Conservation (phyloP, 2,797 vertebrate species). For the Pipistrellus pygmaeus region DNA sequence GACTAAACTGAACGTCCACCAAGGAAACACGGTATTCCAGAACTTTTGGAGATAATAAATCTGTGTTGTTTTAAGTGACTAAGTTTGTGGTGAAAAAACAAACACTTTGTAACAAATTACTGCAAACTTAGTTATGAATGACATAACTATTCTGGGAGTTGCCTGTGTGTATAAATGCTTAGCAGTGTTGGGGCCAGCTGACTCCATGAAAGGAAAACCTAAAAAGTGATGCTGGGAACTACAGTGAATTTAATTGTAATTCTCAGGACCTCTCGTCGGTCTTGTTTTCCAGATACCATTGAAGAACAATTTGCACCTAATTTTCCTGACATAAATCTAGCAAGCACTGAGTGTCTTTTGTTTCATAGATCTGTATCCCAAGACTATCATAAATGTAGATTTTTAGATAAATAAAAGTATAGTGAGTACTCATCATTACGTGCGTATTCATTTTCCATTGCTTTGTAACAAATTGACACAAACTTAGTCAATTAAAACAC, state of each 20-base stretch:
- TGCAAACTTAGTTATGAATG: background rate
- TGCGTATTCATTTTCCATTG: background rate
- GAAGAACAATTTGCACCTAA: background rate
- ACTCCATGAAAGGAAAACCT: background rate
- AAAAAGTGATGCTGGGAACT: background rate
- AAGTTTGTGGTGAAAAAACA: background rate
- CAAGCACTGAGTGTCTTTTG: background rate
- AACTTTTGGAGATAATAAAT: background rate
- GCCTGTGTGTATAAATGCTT: background rate
- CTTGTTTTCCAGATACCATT: slow-evolving; percentile 16
- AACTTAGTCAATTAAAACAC: background rate
- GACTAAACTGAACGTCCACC: background rate
- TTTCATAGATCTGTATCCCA: background rate
- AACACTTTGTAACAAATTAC: background rate
- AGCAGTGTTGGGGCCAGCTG: background rate
- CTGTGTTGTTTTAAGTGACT: background rate
- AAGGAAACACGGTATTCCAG: background rate
- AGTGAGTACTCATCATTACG: background rate
- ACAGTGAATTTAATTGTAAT: background rate
- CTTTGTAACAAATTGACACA: slow-evolving; percentile 19
- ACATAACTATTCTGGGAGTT: background rate
- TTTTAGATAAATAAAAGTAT: slow-evolving; percentile 47
- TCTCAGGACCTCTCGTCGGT: background rate
- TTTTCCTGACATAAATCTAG: slow-evolving; percentile 20
- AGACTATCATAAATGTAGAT: background rate